These are phyloP conservation scores for Ivindomyrus marchei DNA, from an alignment of 2,113 vertebrate species.

Conservation along the genomic window DNA sequence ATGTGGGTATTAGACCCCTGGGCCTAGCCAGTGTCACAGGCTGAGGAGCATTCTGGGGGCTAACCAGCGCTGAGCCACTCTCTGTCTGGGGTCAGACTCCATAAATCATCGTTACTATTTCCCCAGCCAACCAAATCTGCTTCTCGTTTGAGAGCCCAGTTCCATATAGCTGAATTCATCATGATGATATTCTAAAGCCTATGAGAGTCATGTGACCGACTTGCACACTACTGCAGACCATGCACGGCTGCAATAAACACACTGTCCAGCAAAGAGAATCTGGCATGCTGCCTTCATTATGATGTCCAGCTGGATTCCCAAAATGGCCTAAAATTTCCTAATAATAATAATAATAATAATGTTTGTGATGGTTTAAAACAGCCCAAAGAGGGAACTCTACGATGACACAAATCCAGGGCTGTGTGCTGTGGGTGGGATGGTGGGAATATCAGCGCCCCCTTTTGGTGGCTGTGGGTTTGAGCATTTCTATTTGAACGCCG, in stretches of 20 bases:
- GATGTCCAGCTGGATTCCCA: background rate
- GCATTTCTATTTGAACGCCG: background rate
- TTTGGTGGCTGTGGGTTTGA: background rate
- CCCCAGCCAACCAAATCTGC: background rate
- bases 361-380: background rate
- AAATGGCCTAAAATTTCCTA: background rate
- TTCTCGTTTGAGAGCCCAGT: background rate
- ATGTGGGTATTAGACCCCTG: background rate
- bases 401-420: background rate
- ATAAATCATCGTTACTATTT: background rate
- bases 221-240: background rate
- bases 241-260: background rate
- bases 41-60: background rate
- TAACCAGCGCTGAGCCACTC: background rate
- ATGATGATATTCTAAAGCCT: background rate
- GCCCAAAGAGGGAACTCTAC: background rate
- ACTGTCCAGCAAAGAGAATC: background rate
- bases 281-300: background rate
- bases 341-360: background rate
- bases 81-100: background rate
- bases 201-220: background rate
- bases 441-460: background rate
- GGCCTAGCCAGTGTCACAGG: background rate
- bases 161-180: background rate
- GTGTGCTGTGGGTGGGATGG: background rate